Evolutionary conservation across 2,797 vertebrate species (phyloP).

Genomic region (Ptychadena robeensis): DNA sequence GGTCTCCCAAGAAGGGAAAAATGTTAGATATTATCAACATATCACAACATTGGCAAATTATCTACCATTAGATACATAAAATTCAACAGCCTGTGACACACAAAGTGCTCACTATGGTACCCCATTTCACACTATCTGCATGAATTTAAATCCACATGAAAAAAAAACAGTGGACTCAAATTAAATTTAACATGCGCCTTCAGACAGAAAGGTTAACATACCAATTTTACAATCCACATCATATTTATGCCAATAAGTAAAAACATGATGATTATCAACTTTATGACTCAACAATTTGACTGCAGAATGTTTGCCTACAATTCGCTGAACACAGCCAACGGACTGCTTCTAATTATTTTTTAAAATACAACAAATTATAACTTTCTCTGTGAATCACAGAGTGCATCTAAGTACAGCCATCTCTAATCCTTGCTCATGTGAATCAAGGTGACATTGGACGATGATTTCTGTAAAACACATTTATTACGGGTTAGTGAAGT

Average conservation of each 20-base stretch:
- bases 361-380: not conserved
- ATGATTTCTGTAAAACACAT: slow-evolving; percentile 43
- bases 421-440: slow-evolving; percentile 28
- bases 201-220: too few relatives aligned
- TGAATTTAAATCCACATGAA: too few relatives aligned
- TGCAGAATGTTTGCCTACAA: not conserved
- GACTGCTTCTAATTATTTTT: not conserved
- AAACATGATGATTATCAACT: not conserved
- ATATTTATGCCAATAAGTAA: not conserved
- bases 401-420: slow-evolving; percentile 33
- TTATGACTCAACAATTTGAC: not conserved
- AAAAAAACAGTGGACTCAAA: too few relatives aligned
- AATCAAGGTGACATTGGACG: slow-evolving; percentile 43
- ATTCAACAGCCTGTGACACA: too few relatives aligned
- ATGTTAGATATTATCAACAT: too few relatives aligned
- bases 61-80: too few relatives aligned
- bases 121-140: too few relatives aligned
- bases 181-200: too few relatives aligned
- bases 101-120: too few relatives aligned
- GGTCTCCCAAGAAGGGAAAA: too few relatives aligned
- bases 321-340: not conserved
- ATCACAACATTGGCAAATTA: too few relatives aligned
- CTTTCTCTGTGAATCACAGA: not conserved
- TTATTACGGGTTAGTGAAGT: slow-evolving; percentile 53
- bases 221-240: not conserved